These are phyloP conservation scores for Poecilia velifera DNA, from an alignment of 2,797 vertebrate genomes.

Conservation along the genomic window DNA sequence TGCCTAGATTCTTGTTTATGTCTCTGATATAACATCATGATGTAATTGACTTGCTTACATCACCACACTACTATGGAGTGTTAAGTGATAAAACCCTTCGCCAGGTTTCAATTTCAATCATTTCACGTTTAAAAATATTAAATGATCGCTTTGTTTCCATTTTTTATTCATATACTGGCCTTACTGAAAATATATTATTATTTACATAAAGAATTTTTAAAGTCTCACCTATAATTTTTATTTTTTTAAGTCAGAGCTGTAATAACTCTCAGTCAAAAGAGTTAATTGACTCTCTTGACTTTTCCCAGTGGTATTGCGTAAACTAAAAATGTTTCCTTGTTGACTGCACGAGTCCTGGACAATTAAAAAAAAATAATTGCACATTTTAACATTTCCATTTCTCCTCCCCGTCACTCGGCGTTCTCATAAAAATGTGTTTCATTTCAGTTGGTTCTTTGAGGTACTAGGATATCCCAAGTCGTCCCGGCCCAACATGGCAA, in stretches of 20 bases:
- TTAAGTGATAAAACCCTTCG: background rate
- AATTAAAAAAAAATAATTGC: background rate
- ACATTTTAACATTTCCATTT: background rate
- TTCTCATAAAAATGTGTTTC: slow-evolving; percentile 50
- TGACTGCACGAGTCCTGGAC: background rate
- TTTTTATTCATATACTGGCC: background rate
- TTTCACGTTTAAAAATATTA: too few relatives aligned
- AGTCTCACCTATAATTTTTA: background rate
- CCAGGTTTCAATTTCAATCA: too few relatives aligned
- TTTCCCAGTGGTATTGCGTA: background rate
- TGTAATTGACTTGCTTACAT: background rate
- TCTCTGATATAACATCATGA: background rate
- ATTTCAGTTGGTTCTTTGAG: slow-evolving; percentile 98
- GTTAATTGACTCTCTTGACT: too few relatives aligned
- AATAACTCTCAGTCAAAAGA: background rate
- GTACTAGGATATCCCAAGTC: slow-evolving; percentile 92
- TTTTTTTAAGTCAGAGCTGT: too few relatives aligned
- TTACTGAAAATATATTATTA: background rate
- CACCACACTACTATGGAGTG: background rate
- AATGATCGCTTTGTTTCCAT: background rate
- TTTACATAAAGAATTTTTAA: background rate
- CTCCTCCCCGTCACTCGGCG: background rate
- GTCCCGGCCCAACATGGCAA: slow-evolving; percentile 91
- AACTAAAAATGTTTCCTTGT: background rate
- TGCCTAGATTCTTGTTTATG: background rate